These are phyloP conservation scores for Cervus canadensis DNA, from an alignment of 2,113 vertebrate species.

Conservation along the genomic window DNA sequence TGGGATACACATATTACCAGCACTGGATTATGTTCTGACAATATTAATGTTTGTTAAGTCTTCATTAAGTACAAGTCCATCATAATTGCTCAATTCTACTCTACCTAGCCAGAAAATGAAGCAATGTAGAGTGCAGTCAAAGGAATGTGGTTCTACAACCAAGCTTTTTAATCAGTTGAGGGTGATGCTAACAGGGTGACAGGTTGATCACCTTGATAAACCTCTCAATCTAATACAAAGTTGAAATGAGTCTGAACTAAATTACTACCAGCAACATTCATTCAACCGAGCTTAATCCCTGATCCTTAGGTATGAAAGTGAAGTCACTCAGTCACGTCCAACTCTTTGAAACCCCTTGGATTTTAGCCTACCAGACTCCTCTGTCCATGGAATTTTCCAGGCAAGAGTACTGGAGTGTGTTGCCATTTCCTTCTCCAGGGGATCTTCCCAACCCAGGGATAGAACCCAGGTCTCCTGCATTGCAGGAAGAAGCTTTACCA, in stretches of 20 bases:
- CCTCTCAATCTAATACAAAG: neutral
- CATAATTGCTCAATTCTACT: neutral
- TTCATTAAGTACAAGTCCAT: neutral
- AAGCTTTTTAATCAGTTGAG: neutral
- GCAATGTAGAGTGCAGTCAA: neutral
- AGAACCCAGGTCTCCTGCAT: too few species aligned
- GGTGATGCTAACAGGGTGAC: neutral
- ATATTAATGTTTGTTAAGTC: constrained; percentile 34
- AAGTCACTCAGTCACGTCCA: too few species aligned
- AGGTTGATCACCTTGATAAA: neutral
- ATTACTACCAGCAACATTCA: neutral
- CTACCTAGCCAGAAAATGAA: neutral
- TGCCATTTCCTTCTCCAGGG: too few species aligned
- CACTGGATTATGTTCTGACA: neutral
- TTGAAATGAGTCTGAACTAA: neutral
- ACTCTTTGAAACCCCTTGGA: too few species aligned
- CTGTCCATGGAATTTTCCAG: too few species aligned
- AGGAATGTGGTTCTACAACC: neutral
- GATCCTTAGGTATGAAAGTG: neutral
- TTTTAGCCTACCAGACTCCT: too few species aligned
- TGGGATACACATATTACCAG: neutral
- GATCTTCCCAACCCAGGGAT: too few species aligned
- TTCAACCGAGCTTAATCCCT: neutral
- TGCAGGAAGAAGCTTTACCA: too few species aligned
- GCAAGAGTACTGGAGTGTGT: too few species aligned